Conservation (phyloP, 1,140 invertebrate genomes). For the Notospermus geniculatus region DNA sequence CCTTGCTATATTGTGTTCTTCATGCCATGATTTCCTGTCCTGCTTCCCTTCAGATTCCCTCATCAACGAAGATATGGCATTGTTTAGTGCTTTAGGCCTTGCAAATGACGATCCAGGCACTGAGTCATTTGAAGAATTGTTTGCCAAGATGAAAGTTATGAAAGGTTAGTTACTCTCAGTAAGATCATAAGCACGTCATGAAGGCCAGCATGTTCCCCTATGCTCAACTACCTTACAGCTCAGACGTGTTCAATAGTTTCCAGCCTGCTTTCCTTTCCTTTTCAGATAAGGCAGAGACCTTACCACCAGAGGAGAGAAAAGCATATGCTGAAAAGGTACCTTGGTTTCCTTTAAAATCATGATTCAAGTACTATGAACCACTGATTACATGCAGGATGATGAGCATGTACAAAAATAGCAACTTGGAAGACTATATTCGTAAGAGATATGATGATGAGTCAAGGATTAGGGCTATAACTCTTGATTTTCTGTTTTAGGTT, state of each 20-base stretch:
- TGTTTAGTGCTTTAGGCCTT: slow-evolving; percentile 6
- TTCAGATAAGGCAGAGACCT: slow-evolving; percentile 63
- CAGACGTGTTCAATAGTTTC: neutral
- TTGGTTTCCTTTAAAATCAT: slow-evolving; percentile 1
- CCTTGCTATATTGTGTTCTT: no score
- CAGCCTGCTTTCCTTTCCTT: no score
- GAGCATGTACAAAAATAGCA: no score
- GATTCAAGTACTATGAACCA: no score
- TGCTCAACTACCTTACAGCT: neutral
- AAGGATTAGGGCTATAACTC: no score
- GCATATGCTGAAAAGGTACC: slow-evolving; percentile 68
- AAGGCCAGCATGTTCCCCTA: no score
- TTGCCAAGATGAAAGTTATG: slow-evolving; percentile 49
- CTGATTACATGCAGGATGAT: no score
- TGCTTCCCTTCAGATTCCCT: slow-evolving; percentile 14
- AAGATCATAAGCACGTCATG: no score
- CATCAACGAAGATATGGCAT: slow-evolving; percentile 12
- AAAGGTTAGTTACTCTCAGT: slow-evolving; percentile 54
- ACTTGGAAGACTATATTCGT: no score
- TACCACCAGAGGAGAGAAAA: slow-evolving; percentile 66
- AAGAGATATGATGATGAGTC: no score
- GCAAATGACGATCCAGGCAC: slow-evolving; percentile 30
- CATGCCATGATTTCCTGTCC: no score
- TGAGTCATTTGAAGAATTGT: slow-evolving; percentile 53
- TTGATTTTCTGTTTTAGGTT: slow-evolving; percentile 53